phyloP scores from a whole-genome alignment of 2,797 vertebrate genomes.

The Schizopygopsis malacanthus region DNA sequence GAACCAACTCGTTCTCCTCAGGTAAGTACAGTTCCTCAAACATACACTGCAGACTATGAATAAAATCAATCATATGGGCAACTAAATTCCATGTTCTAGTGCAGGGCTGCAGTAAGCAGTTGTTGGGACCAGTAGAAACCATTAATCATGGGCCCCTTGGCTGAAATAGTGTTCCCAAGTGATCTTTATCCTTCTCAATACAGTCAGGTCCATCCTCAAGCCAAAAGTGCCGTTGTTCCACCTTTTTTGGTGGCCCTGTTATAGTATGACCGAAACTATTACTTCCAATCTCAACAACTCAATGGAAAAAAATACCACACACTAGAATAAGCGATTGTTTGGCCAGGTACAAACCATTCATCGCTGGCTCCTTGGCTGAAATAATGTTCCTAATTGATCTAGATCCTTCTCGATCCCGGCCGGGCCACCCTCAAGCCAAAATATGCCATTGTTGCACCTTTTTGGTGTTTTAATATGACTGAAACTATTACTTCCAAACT shows the following conservation, averaged over 20 bases:
- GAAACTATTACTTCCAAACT: background rate
- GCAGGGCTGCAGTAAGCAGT: background rate
- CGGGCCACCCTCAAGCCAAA: background rate
- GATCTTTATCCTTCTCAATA: background rate
- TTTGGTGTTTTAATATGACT: background rate
- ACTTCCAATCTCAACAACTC: background rate
- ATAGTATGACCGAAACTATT: background rate
- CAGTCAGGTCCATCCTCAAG: background rate
- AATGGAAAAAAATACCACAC: background rate
- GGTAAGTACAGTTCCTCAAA: conserved; percentile 72
- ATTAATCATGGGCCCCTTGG: background rate
- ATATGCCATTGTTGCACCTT: background rate
- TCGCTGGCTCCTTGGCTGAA: too few species aligned
- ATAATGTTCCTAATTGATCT: background rate
- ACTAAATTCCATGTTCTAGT: background rate
- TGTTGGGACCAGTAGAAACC: background rate
- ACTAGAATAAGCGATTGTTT: too few species aligned
- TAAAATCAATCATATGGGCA: background rate
- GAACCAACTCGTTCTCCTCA: conserved; percentile 91
- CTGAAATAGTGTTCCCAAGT: too few species aligned
- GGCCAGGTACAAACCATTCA: too few species aligned
- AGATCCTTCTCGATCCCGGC: background rate
- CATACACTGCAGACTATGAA: background rate
- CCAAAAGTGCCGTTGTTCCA: background rate
- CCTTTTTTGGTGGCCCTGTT: background rate